phyloP scores from a whole-genome alignment of 2,797 vertebrate species.

The Simalia tracyae region DNA sequence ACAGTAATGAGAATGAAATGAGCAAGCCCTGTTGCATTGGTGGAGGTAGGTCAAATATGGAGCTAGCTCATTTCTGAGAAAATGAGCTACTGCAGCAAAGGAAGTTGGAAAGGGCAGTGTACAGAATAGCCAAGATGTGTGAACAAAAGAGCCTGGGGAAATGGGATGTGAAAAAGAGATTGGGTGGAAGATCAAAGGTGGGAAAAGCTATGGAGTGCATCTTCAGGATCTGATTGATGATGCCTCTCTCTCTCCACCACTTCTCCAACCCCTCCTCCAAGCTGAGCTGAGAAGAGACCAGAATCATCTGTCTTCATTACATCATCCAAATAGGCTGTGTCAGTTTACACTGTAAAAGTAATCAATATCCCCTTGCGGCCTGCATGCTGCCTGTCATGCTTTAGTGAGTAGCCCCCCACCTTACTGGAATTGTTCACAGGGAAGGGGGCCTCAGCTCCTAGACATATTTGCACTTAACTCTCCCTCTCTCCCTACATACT shows the following conservation, averaged over 20 bases:
- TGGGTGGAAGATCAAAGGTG: slow-evolving; percentile 1
- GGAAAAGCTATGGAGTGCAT: background rate
- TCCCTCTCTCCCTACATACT: background rate
- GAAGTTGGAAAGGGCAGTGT: background rate
- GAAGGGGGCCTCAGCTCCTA: background rate
- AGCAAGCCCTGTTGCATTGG: background rate
- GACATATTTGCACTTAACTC: background rate
- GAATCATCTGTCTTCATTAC: slow-evolving; percentile 80
- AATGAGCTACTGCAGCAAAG: background rate
- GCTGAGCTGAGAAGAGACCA: slow-evolving; percentile 51
- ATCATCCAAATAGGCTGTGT: slow-evolving; percentile 65
- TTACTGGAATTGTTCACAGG: background rate
- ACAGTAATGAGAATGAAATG: background rate
- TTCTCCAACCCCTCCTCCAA: slow-evolving; percentile 46
- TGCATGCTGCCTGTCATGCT: slow-evolving; percentile 29
- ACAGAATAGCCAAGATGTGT: slow-evolving; percentile 2
- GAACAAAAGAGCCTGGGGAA: background rate
- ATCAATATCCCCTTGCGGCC: slow-evolving; percentile 71
- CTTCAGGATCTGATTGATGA: slow-evolving; percentile 51
- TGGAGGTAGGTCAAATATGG: background rate
- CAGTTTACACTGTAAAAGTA: slow-evolving; percentile 66
- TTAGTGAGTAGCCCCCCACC: background rate
- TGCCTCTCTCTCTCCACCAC: background rate
- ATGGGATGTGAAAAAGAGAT: slow-evolving; percentile 32
- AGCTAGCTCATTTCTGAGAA: background rate